Base-by-base conservation (phyloP, 2,888 invertebrate genomes). In the Adelphocoris suturalis region DNA sequence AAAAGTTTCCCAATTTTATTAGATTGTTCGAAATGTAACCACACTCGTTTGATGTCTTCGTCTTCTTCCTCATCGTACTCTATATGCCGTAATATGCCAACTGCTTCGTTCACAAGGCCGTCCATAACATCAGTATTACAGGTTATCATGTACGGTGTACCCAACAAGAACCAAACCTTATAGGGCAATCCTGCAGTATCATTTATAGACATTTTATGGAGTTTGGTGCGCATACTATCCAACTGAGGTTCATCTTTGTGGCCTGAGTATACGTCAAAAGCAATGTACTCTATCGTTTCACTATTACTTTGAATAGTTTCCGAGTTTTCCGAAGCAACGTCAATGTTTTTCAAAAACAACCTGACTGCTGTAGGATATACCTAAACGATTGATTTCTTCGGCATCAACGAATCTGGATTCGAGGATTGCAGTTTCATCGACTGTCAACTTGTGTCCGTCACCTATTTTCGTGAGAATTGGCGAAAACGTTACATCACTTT, bases 121-220 rank as follows among this genome's bases (percentile, higher is more conserved):
- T 90, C 37, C 87, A 37, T n/a, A 3, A 37, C 57, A 57, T 84
- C 76, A 16, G 27, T 16, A 80, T 89, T 55, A 89, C 84, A 47
- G 48, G 55, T 55, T 46, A 89, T 86, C 89, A n/a, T n/a, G n/a
- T n/a, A n/a, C n/a, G n/a, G n/a, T n/a, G n/a, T n/a, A n/a, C n/a
- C n/a, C n/a, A n/a, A 57, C 55, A 85, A 57, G 55, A 85, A 57
- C 28, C 61, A 27, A 57, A 85, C 55, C 55, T 27, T 85, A 28
- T 57, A 85, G 55, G 85, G 85, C 27, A 85, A 57, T 85, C 85
- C 85, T 27, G 55, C 85, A 52, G 85, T 85, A 27, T 85, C 85
- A 57, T 19, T 57, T 85, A 85, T 57, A 27, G 28, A 27, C 85
- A 85, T 85, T 85, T 85, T 85, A 57, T 85, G 85, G 55, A 85